Evolutionary conservation across 2,113 vertebrate species (phyloP), one percentile per base, ranked within the genome.

Genomic region (Lycocorax pyrrhopterus): DNA sequence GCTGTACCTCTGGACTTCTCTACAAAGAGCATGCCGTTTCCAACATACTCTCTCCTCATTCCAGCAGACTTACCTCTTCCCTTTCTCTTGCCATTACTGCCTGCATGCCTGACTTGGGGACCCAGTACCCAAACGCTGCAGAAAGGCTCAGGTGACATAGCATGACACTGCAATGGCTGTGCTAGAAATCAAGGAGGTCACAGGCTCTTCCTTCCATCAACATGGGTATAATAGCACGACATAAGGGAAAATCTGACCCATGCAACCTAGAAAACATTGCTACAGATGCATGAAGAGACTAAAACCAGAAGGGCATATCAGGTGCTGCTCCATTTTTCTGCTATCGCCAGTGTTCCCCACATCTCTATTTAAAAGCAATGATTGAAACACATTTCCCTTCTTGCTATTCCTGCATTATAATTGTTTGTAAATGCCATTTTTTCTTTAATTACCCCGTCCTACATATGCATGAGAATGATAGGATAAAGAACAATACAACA

Each of bases 361-460:
- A 53, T 77, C n/a, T 43, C 53, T 91, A 49, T 91, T 67, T 94
- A 41, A 62, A 93, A 74, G 43, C 39, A 84, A 20, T 68, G 69
- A 92, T 44, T 35, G 47, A 97, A 96, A 93, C 13, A 29, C 18
- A 88, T 91, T 93, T 90, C 66, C 30, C 20, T 89, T 75, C 76
- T 83, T 81, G 63, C 88, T 95, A 93, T 85, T 91, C 46, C 74
- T 91, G 19, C 51, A 91, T 90, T 75, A 87, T 68, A 86, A 87
- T 78, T 95, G 75, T 77, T 94, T 56, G 11, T 90, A 96, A 97
- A 94, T 81, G 60, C 44, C 21, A 75, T 91, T 95, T 97, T 96
- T 95, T 93, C 88, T 96, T 96, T 98, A 97, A 97, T 96, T 97
- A 97, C 88, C 68, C 75, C 59, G 97, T 83, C 80, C 85, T 92